Evolutionary conservation across 2,888 invertebrate genomes (phyloP).

Genomic region (Diloba caeruleocephala): DNA sequence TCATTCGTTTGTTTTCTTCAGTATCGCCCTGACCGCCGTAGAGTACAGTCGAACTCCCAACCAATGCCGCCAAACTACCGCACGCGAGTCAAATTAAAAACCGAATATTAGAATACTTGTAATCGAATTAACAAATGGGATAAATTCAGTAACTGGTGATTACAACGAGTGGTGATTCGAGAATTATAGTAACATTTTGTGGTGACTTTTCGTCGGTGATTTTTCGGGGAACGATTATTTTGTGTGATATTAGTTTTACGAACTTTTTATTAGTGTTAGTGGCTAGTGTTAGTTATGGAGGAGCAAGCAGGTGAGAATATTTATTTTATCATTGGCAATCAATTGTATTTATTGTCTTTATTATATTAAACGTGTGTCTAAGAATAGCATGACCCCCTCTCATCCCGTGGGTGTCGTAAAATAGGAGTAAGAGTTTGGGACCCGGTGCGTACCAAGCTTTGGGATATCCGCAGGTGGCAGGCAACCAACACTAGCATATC

Average conservation of each 20-base stretch:
- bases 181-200: slow-evolving; percentile 34
- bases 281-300: slow-evolving; percentile 71
- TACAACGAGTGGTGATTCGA: slow-evolving; percentile 34
- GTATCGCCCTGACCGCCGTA: slow-evolving; percentile 44
- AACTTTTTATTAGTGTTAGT: slow-evolving; percentile 64
- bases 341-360: neutral
- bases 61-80: slow-evolving; percentile 78
- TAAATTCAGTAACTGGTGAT: slow-evolving; percentile 60
- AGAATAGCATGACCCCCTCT: too few species aligned
- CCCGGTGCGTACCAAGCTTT: too few species aligned
- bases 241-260: slow-evolving; percentile 85
- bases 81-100: slow-evolving; percentile 82
- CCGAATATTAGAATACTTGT: slow-evolving; percentile 43
- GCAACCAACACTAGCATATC: too few species aligned
- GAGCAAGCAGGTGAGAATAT: slow-evolving; percentile 77
- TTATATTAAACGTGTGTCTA: too few species aligned
- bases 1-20: slow-evolving; percentile 9
- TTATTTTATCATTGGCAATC: slow-evolving; percentile 1
- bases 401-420: too few species aligned
- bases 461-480: too few species aligned
- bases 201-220: slow-evolving; percentile 37
- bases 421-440: too few species aligned
- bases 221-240: slow-evolving; percentile 54
- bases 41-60: slow-evolving; percentile 44
- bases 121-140: slow-evolving; percentile 73